These are phyloP conservation scores for Antheraea assamensis DNA, from an alignment of 2,888 invertebrate species.

Conservation along the genomic window DNA sequence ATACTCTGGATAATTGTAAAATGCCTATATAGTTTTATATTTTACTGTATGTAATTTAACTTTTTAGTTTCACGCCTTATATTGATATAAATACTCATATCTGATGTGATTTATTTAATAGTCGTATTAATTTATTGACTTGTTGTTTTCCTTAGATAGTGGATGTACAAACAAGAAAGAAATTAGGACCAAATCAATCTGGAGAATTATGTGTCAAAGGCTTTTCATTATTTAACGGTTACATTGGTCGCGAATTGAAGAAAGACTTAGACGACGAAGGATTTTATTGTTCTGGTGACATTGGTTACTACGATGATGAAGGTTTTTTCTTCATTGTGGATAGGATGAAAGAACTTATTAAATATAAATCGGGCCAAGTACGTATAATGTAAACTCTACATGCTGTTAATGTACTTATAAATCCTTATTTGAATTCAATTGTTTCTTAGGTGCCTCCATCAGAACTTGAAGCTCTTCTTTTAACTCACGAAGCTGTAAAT, in stretches of 20 bases:
- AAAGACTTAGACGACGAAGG: slow-evolving; percentile 89
- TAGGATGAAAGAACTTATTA: slow-evolving; percentile 58
- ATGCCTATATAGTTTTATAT: too few species aligned
- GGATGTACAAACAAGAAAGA: slow-evolving; percentile 81
- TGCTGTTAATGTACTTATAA: background rate
- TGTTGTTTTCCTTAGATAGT: slow-evolving; percentile 51
- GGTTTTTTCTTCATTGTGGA: slow-evolving; percentile 51
- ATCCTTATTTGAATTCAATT: too few species aligned
- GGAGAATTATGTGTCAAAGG: slow-evolving; percentile 92
- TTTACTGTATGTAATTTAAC: background rate
- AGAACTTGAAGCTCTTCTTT: slow-evolving; percentile 89
- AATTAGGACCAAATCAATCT: slow-evolving; percentile 82
- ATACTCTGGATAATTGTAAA: too few species aligned
- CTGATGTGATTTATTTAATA: background rate
- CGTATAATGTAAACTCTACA: slow-evolving; percentile 12
- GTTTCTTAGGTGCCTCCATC: slow-evolving; percentile 86
- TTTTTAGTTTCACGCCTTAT: background rate
- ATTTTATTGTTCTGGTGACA: slow-evolving; percentile 83
- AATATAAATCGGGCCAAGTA: slow-evolving; percentile 56
- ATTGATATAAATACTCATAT: background rate
- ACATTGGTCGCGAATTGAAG: slow-evolving; percentile 69
- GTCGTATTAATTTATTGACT: background rate
- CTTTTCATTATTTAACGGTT: slow-evolving; percentile 88
- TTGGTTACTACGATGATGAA: slow-evolving; percentile 55
- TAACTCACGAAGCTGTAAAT: slow-evolving; percentile 85